phyloP scores from a whole-genome alignment of 2,888 invertebrate genomes.

The Melipona beecheii region DNA sequence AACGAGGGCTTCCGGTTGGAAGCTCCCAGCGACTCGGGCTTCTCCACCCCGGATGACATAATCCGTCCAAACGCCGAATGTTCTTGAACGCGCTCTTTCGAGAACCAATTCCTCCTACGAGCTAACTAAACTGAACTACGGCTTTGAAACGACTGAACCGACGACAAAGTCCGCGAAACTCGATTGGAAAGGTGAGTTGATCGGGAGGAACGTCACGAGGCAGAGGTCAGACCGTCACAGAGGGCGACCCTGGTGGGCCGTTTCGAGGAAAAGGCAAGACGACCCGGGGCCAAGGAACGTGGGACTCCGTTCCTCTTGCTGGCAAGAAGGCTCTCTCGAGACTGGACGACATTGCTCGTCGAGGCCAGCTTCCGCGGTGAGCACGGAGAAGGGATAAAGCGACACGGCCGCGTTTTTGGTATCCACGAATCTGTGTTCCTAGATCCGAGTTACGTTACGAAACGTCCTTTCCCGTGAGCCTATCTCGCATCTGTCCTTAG shows the following conservation, averaged over 20 bases:
- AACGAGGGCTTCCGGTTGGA: constrained; percentile 16
- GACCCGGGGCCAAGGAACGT: constrained; percentile 11
- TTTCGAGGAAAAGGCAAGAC: background rate
- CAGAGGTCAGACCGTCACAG: background rate
- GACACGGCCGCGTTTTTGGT: constrained; percentile 51
- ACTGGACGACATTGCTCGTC: constrained; percentile 80
- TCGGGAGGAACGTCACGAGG: background rate
- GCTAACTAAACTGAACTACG: background rate
- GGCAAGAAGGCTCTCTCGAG: constrained; percentile 77
- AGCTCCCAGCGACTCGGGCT: constrained; percentile 21
- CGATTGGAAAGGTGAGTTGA: background rate
- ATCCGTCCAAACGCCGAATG: background rate
- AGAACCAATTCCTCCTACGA: background rate
- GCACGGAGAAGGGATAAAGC: constrained; percentile 59
- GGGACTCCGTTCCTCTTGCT: constrained; percentile 65
- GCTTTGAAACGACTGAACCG: too few relatives aligned
- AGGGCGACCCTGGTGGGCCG: background rate
- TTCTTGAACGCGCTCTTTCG: background rate
- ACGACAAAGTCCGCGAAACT: too few relatives aligned
- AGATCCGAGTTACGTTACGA: constrained; percentile 5
- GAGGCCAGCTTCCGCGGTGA: constrained; percentile 80
- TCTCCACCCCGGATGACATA: constrained; percentile 25
- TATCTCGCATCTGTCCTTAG: constrained; percentile 3
- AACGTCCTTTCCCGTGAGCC: background rate
- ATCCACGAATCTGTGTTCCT: constrained; percentile 20